Conservation (phyloP, 2,113 vertebrate species). For the Labeo catla region DNA sequence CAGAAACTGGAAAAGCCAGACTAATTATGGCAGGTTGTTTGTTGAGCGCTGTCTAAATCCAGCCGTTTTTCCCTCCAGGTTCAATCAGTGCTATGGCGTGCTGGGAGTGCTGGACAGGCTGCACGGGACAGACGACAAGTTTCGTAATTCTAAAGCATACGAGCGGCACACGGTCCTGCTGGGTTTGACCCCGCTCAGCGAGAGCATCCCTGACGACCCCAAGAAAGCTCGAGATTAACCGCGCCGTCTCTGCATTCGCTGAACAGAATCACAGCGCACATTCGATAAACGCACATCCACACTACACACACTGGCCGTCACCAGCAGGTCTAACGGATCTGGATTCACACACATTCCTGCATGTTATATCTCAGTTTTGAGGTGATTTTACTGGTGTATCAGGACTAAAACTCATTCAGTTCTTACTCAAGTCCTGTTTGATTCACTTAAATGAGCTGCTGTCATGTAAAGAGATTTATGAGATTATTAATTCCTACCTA, state of each 20-base stretch:
- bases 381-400: background rate
- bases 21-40: no score
- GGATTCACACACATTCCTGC: background rate
- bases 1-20: background rate
- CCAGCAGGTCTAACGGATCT: background rate
- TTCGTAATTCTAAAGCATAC: conserved; percentile 84
- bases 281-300: no score
- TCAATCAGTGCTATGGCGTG: conserved; percentile 90
- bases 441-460: background rate
- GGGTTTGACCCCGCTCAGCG: conserved; percentile 80
- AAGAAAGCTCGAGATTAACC: conserved; percentile 67
- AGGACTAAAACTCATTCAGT: background rate
- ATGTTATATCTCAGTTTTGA: background rate
- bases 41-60: no score
- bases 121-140: conserved; percentile 85
- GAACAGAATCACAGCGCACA: background rate
- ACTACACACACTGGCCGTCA: background rate
- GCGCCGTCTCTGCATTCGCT: no score
- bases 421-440: background rate
- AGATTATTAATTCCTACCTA: background rate
- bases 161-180: conserved; percentile 85
- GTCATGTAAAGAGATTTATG: background rate
- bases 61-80: conserved; percentile 73
- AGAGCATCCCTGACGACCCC: conserved; percentile 83
- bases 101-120: conserved; percentile 90